These are phyloP conservation scores for Chromobotia macracanthus DNA, from an alignment of 2,797 vertebrate species.

Conservation along the genomic window DNA sequence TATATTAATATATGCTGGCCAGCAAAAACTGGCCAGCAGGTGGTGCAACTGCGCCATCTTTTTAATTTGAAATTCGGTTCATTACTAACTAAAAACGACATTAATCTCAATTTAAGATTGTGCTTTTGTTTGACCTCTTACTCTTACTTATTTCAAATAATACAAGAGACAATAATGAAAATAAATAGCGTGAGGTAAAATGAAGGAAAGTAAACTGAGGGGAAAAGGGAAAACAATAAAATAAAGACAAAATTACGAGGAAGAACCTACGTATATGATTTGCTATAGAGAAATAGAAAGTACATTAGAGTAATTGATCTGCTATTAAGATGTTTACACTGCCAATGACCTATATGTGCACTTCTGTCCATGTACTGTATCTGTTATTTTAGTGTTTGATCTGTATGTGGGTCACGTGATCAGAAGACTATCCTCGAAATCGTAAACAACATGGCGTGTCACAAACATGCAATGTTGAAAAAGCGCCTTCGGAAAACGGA, in stretches of 20 bases:
- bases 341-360: not conserved
- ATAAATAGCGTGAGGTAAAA: too few species aligned
- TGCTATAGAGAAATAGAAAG: not conserved
- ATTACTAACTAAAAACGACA: too few species aligned
- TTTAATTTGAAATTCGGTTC: too few species aligned
- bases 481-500: conserved; percentile 34
- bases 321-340: not conserved
- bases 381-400: too few species aligned
- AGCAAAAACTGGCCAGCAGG: not conserved
- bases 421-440: conserved; percentile 54
- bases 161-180: too few species aligned
- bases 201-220: too few species aligned
- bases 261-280: not conserved
- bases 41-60: not conserved
- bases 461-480: conserved; percentile 54
- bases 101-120: too few species aligned
- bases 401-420: conserved; percentile 54
- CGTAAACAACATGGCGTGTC: conserved; percentile 84
- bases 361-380: not conserved
- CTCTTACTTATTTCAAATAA: too few species aligned
- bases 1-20: too few species aligned
- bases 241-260: not conserved
- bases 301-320: not conserved
- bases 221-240: too few species aligned
- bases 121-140: too few species aligned